Conservation (phyloP, 1,140 invertebrate species). For the Plectus sambesii region DNA sequence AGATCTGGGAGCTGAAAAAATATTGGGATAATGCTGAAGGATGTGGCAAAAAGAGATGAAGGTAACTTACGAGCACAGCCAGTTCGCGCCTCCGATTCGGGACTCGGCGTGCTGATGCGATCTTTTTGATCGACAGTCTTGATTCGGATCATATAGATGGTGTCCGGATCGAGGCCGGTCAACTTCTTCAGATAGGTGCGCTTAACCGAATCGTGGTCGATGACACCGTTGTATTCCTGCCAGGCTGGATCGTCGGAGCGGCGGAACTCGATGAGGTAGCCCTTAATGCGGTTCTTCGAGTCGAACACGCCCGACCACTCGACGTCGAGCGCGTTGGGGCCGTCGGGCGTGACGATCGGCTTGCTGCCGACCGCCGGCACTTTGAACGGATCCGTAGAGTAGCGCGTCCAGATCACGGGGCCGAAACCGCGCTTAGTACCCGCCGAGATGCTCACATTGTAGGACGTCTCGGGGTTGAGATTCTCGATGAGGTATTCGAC, state of each 20-base stretch:
- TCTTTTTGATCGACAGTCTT: constrained; percentile 38
- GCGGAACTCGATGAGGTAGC: constrained; percentile 42
- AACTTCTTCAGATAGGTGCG: constrained; percentile 33
- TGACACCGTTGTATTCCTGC: constrained; percentile 33
- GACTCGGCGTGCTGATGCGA: constrained; percentile 36
- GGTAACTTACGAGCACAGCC: constrained; percentile 34
- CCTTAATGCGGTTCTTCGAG: constrained; percentile 36
- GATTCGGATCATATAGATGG: constrained; percentile 43
- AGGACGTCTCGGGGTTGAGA: constrained; percentile 37
- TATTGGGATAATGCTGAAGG: not conserved
- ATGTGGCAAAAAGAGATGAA: not conserved
- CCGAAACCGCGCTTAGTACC: constrained; percentile 29
- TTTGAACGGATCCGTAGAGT: constrained; percentile 40
- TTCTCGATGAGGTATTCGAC: constrained; percentile 39
- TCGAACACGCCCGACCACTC: constrained; percentile 42
- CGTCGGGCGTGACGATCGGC: constrained; percentile 39
- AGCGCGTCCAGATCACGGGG: constrained; percentile 42
- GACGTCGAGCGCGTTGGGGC: constrained; percentile 36
- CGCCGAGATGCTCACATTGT: constrained; percentile 43
- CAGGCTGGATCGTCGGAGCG: constrained; percentile 34
- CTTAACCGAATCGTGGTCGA: constrained; percentile 36
- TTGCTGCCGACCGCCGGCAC: constrained; percentile 34
- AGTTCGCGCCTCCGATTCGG: constrained; percentile 42
- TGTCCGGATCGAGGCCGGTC: constrained; percentile 36
- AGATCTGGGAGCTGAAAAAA: constrained; percentile 25